Percentiles rank a stretch among this genome's conserved stretches.
Conservation (phyloP, 2,113 vertebrate species). For the Sinosuthora webbiana region DNA sequence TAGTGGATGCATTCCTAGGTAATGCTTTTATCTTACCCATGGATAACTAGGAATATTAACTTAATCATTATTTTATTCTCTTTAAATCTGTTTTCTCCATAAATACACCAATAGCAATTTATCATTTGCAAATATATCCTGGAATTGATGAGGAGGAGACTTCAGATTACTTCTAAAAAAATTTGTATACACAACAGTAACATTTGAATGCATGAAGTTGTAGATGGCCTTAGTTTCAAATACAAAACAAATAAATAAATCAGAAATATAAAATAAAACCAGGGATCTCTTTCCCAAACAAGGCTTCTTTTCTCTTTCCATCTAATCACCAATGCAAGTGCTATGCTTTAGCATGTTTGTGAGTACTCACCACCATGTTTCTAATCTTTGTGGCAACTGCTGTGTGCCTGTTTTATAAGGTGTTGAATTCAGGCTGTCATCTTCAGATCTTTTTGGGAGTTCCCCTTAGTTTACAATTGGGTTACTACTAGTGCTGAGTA, state of each 20-base stretch:
- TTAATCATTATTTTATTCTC: neutral
- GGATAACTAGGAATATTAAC: neutral
- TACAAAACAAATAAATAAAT: neutral
- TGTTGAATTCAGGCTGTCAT: neutral
- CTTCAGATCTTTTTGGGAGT: neutral
- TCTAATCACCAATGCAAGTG: neutral
- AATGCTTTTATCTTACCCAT: conserved; percentile 58
- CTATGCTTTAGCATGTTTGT: neutral
- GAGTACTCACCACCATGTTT: neutral
- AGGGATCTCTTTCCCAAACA: neutral
- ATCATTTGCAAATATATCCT: neutral
- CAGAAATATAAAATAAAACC: neutral
- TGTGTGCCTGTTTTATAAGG: neutral
- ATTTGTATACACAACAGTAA: neutral
- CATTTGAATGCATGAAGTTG: neutral
- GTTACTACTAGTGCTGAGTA: neutral
- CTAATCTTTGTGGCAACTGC: neutral
- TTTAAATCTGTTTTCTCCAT: neutral
- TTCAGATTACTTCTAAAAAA: neutral
- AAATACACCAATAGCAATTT: neutral
- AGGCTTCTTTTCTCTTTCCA: neutral
- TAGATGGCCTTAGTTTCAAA: neutral
- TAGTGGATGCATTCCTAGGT: conserved; percentile 97
- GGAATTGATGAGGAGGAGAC: neutral
- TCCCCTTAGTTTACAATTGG: accelerated